Evolutionary conservation across 2,888 invertebrate species (phyloP), one percentile per base, ranked within the genome.

Genomic region (Lasioglossum calceatum): DNA sequence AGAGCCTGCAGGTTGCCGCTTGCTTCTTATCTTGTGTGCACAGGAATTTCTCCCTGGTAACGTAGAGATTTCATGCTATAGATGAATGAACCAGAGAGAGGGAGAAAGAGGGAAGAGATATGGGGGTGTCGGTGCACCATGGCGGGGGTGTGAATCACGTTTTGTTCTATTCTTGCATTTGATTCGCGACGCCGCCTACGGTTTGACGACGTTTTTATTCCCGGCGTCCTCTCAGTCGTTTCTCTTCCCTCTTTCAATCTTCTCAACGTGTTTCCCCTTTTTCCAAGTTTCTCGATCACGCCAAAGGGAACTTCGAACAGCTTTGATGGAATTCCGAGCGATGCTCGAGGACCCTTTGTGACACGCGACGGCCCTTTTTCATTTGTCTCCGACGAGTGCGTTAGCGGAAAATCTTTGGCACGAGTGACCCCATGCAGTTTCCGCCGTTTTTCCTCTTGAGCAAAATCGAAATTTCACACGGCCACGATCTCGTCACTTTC

Each of bases 1-100:
- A 92, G 92, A 86, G 83, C 77, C 87, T 87, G 90, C 89, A 86
- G 87, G 89, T 90, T 90, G 89, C 86, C 84, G 87, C 39, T 87
- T 81, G 89, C 90, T 86, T 90, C 93, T 93, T 93, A 93, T 93
- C 93, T 93, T 90, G 91, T 91, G 91, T 93, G 91, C 92, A 92
- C 93, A 92, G 93, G 92, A 92, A 93, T 93, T 92, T 91, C 91
- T 84, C 89, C 79, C 71, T 27, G 74, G 78, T 84, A 39, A 78
- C 76, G 67, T 32, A 54, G 77, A 87, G 89, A 89, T 91, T 91
- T 89, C 87, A 70, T 73, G 82, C 64, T 77, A 73, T 82, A 81
- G 72, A 74, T 58, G 50, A 74, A 72, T 78, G 73, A 64, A 77
- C 79, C 72, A 42, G 16, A 16, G 50, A 32, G 32, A 10, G 54